phyloP scores from a whole-genome alignment of 2,888 invertebrate species.

The Lithophane socia region DNA sequence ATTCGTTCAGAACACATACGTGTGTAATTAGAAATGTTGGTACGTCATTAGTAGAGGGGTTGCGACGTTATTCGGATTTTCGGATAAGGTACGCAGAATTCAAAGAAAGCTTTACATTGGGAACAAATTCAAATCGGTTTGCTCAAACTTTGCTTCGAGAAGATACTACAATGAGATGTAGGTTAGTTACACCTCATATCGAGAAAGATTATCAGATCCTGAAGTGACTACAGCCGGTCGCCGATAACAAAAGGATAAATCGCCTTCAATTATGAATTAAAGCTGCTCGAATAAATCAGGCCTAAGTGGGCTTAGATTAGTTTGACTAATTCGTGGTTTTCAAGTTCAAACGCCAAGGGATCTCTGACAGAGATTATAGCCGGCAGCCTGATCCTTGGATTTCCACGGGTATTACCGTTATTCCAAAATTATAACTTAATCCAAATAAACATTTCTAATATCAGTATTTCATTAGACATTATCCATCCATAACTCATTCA shows the following conservation, averaged over 20 bases:
- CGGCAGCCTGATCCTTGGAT: neutral
- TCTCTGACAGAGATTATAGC: slow-evolving; percentile 19
- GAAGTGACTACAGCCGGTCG: neutral
- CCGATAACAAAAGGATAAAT: slow-evolving; percentile 10
- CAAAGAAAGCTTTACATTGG: neutral
- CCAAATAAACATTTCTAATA: neutral
- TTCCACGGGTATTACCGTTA: neutral
- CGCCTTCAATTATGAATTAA: slow-evolving; percentile 4
- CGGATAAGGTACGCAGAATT: neutral
- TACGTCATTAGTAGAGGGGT: neutral
- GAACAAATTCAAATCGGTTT: neutral
- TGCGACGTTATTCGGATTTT: neutral
- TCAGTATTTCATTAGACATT: neutral
- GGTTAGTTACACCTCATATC: neutral
- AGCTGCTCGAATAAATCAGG: slow-evolving; percentile 34
- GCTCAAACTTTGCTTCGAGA: neutral
- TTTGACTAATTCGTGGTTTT: slow-evolving; percentile 35
- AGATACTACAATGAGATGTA: neutral
- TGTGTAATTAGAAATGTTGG: neutral
- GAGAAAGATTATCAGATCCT: neutral
- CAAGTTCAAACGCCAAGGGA: slow-evolving; percentile 21
- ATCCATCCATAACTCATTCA: neutral
- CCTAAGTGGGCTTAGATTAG: slow-evolving; percentile 19
- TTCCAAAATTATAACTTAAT: neutral
- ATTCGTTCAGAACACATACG: slow-evolving; percentile 21